phyloP scores from a whole-genome alignment of 2,797 vertebrate genomes.

The Channallabes apus region DNA sequence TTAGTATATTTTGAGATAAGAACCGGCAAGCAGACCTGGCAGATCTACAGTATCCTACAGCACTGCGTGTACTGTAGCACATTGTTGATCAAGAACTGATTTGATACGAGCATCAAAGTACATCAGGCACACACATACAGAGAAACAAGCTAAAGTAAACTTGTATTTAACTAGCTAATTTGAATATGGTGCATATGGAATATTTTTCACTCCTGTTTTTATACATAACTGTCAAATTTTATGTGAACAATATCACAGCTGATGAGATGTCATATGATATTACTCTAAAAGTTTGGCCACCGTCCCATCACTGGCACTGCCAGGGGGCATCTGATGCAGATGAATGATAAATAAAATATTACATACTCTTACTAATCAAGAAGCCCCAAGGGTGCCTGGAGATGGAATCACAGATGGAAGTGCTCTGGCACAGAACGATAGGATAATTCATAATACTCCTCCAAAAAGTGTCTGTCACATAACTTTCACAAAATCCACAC shows the following conservation, averaged over 20 bases:
- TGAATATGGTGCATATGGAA: neutral
- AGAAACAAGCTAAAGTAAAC: slow-evolving; percentile 50
- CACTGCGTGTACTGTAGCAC: slow-evolving; percentile 4
- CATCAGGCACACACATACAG: slow-evolving; percentile 50
- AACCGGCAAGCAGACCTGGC: slow-evolving; percentile 31
- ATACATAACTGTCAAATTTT: neutral
- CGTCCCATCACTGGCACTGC: neutral
- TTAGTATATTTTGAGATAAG: slow-evolving; percentile 52
- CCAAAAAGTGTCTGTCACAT: neutral
- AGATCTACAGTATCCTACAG: slow-evolving; percentile 34
- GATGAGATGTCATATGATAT: neutral
- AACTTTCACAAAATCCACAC: neutral
- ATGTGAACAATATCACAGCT: neutral
- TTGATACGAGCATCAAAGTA: slow-evolving; percentile 55
- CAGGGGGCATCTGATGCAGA: neutral
- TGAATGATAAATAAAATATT: slow-evolving; percentile 5
- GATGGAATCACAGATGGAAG: neutral
- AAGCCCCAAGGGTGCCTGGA: neutral
- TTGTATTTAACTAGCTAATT: slow-evolving; percentile 49
- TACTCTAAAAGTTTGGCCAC: neutral
- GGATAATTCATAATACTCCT: neutral
- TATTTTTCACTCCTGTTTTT: neutral
- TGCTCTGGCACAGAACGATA: neutral
- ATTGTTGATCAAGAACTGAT: slow-evolving; percentile 41
- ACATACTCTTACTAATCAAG: neutral